Conservation (phyloP, 2,113 vertebrate genomes). For the Caretta caretta region DNA sequence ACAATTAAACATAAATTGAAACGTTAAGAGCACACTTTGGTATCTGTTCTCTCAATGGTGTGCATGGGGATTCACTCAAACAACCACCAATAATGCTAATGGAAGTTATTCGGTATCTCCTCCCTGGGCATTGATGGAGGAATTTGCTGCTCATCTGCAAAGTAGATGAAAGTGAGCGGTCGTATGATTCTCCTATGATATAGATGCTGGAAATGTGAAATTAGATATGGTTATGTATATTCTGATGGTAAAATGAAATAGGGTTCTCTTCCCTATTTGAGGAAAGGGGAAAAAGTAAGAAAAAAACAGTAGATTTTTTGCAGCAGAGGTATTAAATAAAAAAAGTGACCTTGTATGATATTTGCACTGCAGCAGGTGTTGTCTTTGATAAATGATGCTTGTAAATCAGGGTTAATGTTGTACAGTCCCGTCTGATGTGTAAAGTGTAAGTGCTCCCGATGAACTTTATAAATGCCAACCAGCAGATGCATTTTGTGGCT, state of each 20-base stretch:
- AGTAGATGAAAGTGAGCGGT: neutral
- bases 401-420: slow-evolving; percentile 61
- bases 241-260: slow-evolving; percentile 14
- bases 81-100: slow-evolving; percentile 27
- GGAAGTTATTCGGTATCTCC: slow-evolving; percentile 19
- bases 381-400: slow-evolving; percentile 65
- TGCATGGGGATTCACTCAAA: neutral
- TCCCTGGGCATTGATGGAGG: neutral
- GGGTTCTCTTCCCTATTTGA: neutral
- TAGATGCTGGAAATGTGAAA: slow-evolving; percentile 1
- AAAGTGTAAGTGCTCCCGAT: slow-evolving; percentile 67
- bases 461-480: slow-evolving; percentile 77
- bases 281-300: neutral
- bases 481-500: slow-evolving; percentile 32
- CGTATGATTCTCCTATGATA: neutral
- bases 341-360: slow-evolving; percentile 46
- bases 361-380: slow-evolving; percentile 38
- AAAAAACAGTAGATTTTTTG: slow-evolving; percentile 25
- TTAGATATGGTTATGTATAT: neutral
- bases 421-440: slow-evolving; percentile 36
- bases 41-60: slow-evolving; percentile 24
- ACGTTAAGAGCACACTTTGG: slow-evolving; percentile 11
- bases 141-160: slow-evolving; percentile 28
- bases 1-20: slow-evolving; percentile 59
- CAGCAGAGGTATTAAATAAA: neutral